phyloP scores from a whole-genome alignment of 30 jellyfish, hydroid and myxozoan genomes.

The Rhopilema esculentum region DNA sequence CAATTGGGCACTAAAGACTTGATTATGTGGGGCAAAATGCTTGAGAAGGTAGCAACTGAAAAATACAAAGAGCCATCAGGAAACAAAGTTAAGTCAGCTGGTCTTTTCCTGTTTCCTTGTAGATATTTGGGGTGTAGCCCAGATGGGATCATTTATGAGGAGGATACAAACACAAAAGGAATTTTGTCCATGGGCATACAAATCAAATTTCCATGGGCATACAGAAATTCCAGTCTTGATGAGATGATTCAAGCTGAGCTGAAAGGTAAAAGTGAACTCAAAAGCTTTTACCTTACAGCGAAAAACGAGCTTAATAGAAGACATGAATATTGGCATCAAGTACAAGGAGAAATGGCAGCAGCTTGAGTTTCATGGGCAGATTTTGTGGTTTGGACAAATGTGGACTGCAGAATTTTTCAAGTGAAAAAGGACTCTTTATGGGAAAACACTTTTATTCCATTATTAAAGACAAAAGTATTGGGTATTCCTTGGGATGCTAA shows the following conservation, averaged over 20 bases:
- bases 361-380: constrained; percentile 5
- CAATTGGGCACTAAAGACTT: constrained; percentile 13
- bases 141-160: constrained; percentile 43
- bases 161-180: constrained; percentile 27
- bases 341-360: constrained; percentile 32
- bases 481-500: constrained; percentile 13
- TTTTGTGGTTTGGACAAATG: constrained; percentile 15
- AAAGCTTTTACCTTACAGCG: constrained; percentile 13
- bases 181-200: too few relatives aligned
- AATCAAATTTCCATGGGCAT: constrained; percentile 52
- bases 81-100: constrained; percentile 37
- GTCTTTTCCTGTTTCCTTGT: constrained; percentile 50
- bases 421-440: neutral
- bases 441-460: neutral
- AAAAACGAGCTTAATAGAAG: neutral
- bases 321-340: constrained; percentile 38
- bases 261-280: neutral
- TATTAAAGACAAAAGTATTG: constrained; percentile 1
- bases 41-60: constrained; percentile 19
- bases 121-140: constrained; percentile 54
- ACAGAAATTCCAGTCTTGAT: constrained; percentile 5
- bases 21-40: constrained; percentile 44
- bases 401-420: neutral
- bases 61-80: constrained; percentile 40
- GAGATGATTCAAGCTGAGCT: constrained; percentile 7